Conservation (phyloP, 2,888 invertebrate species). For the Salticus scenicus region DNA sequence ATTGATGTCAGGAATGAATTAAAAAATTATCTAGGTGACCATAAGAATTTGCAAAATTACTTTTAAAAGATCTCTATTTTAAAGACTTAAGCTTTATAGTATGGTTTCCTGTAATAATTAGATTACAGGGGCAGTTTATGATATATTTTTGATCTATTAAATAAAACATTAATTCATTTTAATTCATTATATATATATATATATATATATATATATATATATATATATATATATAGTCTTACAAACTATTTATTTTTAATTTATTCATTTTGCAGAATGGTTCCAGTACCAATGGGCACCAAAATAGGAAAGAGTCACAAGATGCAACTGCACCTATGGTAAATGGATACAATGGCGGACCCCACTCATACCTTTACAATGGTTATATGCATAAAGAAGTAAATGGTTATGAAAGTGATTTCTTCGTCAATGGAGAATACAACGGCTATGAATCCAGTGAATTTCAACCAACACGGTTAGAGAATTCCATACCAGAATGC, state of each 20-base stretch:
- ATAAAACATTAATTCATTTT: too few species aligned
- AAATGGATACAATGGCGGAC: slow-evolving; percentile 46
- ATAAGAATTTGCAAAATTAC: too few species aligned
- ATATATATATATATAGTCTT: too few species aligned
- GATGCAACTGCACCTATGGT: slow-evolving; percentile 7
- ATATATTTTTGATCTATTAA: too few species aligned
- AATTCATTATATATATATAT: too few species aligned
- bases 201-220: too few species aligned
- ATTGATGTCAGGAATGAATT: too few species aligned
- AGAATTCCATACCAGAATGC: slow-evolving; percentile 21
- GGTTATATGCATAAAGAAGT: slow-evolving; percentile 28
- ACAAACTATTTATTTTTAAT: not conserved
- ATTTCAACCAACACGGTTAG: slow-evolving; percentile 23
- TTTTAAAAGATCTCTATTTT: too few species aligned
- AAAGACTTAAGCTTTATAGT: too few species aligned
- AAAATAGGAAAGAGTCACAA: slow-evolving; percentile 10
- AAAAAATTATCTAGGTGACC: too few species aligned
- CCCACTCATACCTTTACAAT: slow-evolving; percentile 27
- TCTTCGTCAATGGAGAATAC: slow-evolving; percentile 60
- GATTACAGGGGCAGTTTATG: too few species aligned
- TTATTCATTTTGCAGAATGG: slow-evolving; percentile 39
- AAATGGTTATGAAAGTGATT: slow-evolving; percentile 49
- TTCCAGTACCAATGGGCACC: slow-evolving; percentile 31
- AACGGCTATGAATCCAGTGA: slow-evolving; percentile 60
- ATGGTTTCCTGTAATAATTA: too few species aligned